These are phyloP conservation scores for Caenorhabditis drosophilae DNA, from an alignment of 2,888 invertebrate genomes.

Conservation along the genomic window DNA sequence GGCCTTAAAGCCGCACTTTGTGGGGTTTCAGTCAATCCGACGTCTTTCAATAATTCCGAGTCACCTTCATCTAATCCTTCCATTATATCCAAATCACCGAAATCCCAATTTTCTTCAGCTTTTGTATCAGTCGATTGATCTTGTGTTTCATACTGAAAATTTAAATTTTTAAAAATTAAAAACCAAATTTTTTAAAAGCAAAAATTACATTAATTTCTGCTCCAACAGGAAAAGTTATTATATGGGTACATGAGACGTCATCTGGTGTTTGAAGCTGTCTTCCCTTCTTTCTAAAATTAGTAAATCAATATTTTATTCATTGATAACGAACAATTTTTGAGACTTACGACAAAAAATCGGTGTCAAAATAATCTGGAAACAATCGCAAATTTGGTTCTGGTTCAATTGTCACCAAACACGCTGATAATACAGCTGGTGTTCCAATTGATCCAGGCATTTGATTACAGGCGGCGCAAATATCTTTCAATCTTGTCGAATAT, in stretches of 20 bases:
- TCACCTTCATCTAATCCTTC: slow-evolving; percentile 37
- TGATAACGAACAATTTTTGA: too few species aligned
- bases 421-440: slow-evolving; percentile 90
- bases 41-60: slow-evolving; percentile 32
- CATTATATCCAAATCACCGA: slow-evolving; percentile 34
- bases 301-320: too few species aligned
- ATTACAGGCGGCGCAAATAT: slow-evolving; percentile 46
- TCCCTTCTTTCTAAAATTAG: slow-evolving; percentile 1
- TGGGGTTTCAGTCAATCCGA: slow-evolving; percentile 21
- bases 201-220: slow-evolving; percentile 33
- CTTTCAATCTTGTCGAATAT: slow-evolving; percentile 48
- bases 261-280: slow-evolving; percentile 87
- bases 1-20: slow-evolving; percentile 19
- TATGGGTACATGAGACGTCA: slow-evolving; percentile 95
- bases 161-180: slow-evolving; percentile 1
- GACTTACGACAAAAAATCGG: slow-evolving; percentile 4
- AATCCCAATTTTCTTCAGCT: slow-evolving; percentile 35
- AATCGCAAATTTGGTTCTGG: slow-evolving; percentile 74
- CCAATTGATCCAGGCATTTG: slow-evolving; percentile 77
- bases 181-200: neutral
- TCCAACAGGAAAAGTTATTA: slow-evolving; percentile 74
- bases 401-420: slow-evolving; percentile 95
- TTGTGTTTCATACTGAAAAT: slow-evolving; percentile 36
- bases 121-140: slow-evolving; percentile 28
- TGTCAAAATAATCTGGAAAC: slow-evolving; percentile 62